phyloP scores from a whole-genome alignment of 2,797 vertebrate species.

The Malurus splendens region DNA sequence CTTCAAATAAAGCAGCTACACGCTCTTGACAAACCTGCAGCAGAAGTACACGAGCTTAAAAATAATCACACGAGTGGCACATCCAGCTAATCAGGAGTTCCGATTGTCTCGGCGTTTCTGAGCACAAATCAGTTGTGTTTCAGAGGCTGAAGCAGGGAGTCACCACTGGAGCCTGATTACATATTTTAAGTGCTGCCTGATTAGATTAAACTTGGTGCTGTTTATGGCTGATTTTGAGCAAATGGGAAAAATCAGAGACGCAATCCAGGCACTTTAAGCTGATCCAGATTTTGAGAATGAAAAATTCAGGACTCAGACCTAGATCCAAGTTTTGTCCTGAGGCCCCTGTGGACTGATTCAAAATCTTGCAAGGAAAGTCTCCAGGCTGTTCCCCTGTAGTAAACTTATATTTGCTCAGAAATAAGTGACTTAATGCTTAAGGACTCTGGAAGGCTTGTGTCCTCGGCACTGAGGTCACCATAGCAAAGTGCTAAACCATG shows the following conservation, averaged over 20 bases:
- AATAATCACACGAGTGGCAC: neutral
- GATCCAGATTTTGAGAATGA: neutral
- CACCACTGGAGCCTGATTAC: constrained; percentile 47
- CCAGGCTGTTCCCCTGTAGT: neutral
- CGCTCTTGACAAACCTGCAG: neutral
- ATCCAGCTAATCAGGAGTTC: constrained; percentile 29
- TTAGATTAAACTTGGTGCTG: constrained; percentile 14
- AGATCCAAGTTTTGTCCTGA: neutral
- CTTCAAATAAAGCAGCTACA: neutral
- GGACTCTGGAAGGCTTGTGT: neutral
- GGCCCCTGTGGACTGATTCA: neutral
- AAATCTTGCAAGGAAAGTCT: neutral
- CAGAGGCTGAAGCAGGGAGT: neutral
- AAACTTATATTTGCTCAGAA: neutral
- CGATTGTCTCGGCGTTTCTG: neutral
- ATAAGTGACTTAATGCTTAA: neutral
- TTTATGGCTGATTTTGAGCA: constrained; percentile 17
- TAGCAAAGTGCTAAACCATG: neutral
- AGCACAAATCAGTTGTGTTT: neutral
- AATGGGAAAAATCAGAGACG: neutral
- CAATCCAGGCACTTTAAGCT: neutral
- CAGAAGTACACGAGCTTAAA: neutral
- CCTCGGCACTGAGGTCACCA: neutral
- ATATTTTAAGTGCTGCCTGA: constrained; percentile 2
- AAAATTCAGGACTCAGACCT: neutral